phyloP scores from a whole-genome alignment of 2,888 invertebrate genomes.

The Polymixis flavicincta region DNA sequence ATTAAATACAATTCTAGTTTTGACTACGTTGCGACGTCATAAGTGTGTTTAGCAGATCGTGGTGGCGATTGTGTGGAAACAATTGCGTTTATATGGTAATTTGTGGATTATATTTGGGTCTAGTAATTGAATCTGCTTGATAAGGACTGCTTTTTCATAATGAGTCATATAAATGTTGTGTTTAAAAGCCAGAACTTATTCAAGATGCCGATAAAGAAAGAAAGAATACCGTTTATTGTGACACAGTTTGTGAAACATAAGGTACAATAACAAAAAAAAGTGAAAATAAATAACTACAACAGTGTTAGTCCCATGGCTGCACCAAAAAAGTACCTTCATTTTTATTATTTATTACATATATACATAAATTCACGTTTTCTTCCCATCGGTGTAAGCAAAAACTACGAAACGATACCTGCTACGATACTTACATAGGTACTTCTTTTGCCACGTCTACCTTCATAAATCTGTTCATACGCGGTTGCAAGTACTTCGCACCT shows the following conservation, averaged over 20 bases:
- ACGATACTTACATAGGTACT: too few species aligned
- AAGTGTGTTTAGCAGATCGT: constrained; percentile 53
- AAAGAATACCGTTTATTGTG: too few species aligned
- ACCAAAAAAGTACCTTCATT: neutral
- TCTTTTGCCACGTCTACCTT: too few species aligned
- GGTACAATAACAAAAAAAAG: too few species aligned
- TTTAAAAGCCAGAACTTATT: neutral
- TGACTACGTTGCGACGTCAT: constrained; percentile 46
- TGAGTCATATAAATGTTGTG: constrained; percentile 1
- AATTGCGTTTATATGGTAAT: constrained; percentile 50
- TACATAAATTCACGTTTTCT: too few species aligned
- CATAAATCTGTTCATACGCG: too few species aligned
- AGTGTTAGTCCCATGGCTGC: too few species aligned
- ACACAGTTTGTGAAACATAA: too few species aligned
- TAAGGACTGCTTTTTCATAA: constrained; percentile 23
- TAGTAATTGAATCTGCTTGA: constrained; percentile 31
- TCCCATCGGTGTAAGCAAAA: too few species aligned
- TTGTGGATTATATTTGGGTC: constrained; percentile 12
- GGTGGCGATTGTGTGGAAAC: constrained; percentile 30
- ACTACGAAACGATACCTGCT: too few species aligned
- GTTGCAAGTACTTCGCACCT: too few species aligned
- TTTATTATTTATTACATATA: neutral
- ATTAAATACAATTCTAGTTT: constrained; percentile 64
- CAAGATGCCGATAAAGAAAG: neutral
- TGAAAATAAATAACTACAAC: too few species aligned